Base-by-base conservation (phyloP, 2,797 vertebrate genomes). In the Darevskia nairensis region DNA sequence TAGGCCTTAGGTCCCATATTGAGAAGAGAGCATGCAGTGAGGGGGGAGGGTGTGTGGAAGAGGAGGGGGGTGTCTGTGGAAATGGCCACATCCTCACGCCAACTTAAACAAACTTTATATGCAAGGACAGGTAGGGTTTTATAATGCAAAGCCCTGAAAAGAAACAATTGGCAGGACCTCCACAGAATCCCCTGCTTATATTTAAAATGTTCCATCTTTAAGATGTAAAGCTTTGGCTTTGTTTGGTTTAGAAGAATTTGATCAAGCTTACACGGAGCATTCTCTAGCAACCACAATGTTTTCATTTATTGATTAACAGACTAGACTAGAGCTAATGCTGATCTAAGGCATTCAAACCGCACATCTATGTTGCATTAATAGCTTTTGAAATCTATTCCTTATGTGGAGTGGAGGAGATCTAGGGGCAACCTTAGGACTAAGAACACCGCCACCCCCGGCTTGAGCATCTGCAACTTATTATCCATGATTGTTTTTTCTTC, bases 401-500 rank as follows among this genome's bases (percentile, higher is more conserved):
- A 64, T 39, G 77, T 69, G n/a, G 61, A 23, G 8, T 27, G 75
- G 32, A 46, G 50, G 71, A 68, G 61, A 68, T 69, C 88, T 41
- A 76, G 71, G 61, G 66, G 71, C 69, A 82, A 32, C 32, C 19
- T 81, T 69, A 75, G 71, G 25, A 81, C 64, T 50, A 81, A 75
- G 21, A 82, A 87, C 23, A 55, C 27, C 29, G 8, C 74, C 46
- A 35, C 39, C 55, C 39, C 71, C 25, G 71, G 80, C 69, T 81
- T 76, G 41, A 32, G 44, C 44, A 68, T 81, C 84, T 89, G 84
- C 71, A 66, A 89, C n/a, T 68, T 85, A 86, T 81, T 85, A 81
- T 69, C 19, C 44, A 76, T 76, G 59, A 86, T 86, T 85, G 72
- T 76, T 82, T 86, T 86, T 66, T 35, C 78, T 75, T 86, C 77